These are phyloP conservation scores for Scarus forsteni DNA, from an alignment of 2,797 vertebrate genomes.

Conservation along the genomic window DNA sequence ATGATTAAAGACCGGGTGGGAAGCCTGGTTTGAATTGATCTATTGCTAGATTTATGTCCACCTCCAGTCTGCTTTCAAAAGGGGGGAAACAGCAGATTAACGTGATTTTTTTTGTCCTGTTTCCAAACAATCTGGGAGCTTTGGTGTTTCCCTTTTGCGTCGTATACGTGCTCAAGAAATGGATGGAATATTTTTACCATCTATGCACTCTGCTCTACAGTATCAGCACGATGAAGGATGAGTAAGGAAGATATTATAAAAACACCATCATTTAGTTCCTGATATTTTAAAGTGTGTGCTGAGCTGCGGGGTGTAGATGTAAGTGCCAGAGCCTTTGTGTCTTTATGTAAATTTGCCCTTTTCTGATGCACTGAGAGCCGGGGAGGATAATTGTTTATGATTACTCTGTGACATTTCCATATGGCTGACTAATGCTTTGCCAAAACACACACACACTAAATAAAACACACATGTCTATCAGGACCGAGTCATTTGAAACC, in stretches of 20 bases:
- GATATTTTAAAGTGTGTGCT: constrained; percentile 28
- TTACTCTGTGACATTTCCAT: constrained; percentile 82
- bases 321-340: constrained; percentile 65
- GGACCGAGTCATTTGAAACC: constrained; percentile 36
- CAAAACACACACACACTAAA: constrained; percentile 30
- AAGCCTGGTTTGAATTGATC: constrained; percentile 60
- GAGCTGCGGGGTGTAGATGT: constrained; percentile 40
- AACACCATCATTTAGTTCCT: constrained; percentile 26
- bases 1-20: constrained; percentile 64
- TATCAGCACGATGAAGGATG: constrained; percentile 4
- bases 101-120: constrained; percentile 12
- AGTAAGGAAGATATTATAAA: constrained; percentile 43
- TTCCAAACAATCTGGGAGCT: constrained; percentile 28
- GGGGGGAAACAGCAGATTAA: constrained; percentile 26
- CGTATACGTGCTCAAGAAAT: constrained; percentile 9
- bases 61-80: constrained; percentile 34
- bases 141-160: constrained; percentile 28
- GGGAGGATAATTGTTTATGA: constrained; percentile 81
- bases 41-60: constrained; percentile 43
- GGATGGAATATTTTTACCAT: constrained; percentile 11
- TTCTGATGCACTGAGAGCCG: constrained; percentile 64
- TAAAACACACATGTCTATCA: constrained; percentile 41
- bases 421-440: constrained; percentile 65
- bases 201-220: constrained; percentile 9
- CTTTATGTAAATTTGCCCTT: constrained; percentile 81